These are phyloP conservation scores for Dipodomys spectabilis DNA, from an alignment of 2,113 vertebrate genomes.

Conservation along the genomic window DNA sequence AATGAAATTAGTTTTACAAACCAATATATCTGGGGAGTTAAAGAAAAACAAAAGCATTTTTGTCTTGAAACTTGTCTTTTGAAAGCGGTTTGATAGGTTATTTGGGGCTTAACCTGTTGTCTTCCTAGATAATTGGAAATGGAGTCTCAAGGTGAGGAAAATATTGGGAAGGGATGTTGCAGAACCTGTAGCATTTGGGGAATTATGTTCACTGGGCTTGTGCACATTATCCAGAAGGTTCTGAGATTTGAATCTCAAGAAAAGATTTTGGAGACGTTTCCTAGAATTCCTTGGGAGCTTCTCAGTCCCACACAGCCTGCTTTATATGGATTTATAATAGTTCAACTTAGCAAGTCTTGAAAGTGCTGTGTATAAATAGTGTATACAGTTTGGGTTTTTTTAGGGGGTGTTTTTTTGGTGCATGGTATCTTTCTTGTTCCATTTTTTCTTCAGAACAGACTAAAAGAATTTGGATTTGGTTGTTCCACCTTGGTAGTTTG, in stretches of 20 bases:
- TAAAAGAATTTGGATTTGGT: constrained; percentile 35
- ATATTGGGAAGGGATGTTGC: not conserved
- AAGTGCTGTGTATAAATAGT: not conserved
- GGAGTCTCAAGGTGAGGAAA: not conserved
- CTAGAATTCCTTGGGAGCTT: no score
- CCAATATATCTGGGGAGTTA: not conserved
- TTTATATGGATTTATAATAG: not conserved
- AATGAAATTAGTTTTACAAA: not conserved
- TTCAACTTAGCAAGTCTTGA: not conserved
- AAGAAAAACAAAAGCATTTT: constrained; percentile 9
- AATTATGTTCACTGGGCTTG: not conserved
- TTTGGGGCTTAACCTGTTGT: not conserved
- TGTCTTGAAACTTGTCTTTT: constrained; percentile 8
- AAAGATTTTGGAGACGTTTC: not conserved
- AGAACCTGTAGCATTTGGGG: not conserved
- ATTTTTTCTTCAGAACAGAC: not conserved
- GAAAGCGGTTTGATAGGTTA: not conserved
- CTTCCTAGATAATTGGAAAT: not conserved
- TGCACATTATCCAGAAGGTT: not conserved
- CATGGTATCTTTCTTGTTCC: not conserved
- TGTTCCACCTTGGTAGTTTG: not conserved
- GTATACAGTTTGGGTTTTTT: not conserved
- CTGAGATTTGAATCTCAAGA: not conserved
- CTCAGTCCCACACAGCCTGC: rapidly evolving
- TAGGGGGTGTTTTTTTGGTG: not conserved